Base-by-base conservation (phyloP, 2,113 vertebrate species). In the Cranoglanis bouderius region DNA sequence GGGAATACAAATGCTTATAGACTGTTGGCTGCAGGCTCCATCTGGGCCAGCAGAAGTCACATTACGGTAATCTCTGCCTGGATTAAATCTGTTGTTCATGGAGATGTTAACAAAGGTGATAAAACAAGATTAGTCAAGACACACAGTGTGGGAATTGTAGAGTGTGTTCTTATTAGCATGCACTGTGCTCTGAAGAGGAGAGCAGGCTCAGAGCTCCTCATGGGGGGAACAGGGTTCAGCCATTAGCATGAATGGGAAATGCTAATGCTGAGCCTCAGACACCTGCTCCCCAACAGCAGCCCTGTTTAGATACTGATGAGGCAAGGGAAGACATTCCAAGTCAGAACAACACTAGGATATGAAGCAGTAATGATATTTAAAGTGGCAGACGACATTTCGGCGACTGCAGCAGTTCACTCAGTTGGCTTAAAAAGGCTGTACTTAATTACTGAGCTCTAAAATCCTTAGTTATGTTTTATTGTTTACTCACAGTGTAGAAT, bases 91-190 rank as follows among this genome's bases (percentile, higher is more conserved):
- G 95, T 93, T 95, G 94, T 93, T 94, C 96, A 96, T 95, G 95
- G 95, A 96, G 95, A 96, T 96, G 95, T 96, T 95, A 96, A 94
- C 93, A 95, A 94, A 95, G 94, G 94, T 95, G 94, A 95, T 95
- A 94, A 93, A 92, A 93, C 93, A 93, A 96, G 96, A 97, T 96
- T 96, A 96, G 94, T 89, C 91, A 93, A 95, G 95, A 94, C 89
- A 26, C 90, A 91, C 90, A 92, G 93, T 88, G 65, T 90, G 91
- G 92, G 94, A 93, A 94, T 92, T 94, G 91, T 91, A 91, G 91
- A 92, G 92, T 92, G 93, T 92, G 89, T 92, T 91, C 92, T 95
- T 93, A 96, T 95, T 95, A 95, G 94, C 93, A 93, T 89, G 85
- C 88, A 90, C 91, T 93, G 92, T 94, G 94, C 93, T 94, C 92